Conservation (phyloP, 2,888 invertebrate genomes). For the Drosophila pegasa region DNA sequence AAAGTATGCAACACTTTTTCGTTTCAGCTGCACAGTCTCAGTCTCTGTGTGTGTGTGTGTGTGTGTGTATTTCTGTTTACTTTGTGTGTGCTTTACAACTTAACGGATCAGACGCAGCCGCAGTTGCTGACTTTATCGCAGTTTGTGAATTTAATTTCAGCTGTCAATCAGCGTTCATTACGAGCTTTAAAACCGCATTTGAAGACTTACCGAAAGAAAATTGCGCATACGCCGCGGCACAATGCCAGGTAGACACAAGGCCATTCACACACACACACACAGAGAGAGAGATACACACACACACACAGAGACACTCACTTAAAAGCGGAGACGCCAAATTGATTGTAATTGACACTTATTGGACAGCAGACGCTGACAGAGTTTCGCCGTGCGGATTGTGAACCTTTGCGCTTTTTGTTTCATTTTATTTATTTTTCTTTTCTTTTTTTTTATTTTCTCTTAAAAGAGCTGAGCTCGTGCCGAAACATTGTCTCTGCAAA, state of each 20-base stretch:
- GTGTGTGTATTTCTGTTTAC: conserved; percentile 12
- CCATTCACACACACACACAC: conserved; percentile 9
- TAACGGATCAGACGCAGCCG: conserved; percentile 23
- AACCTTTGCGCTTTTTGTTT: conserved; percentile 29
- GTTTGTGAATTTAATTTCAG: conserved; percentile 54
- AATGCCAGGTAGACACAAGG: conserved; percentile 32
- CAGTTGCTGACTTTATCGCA: conserved; percentile 28
- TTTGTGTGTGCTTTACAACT: conserved; percentile 19
- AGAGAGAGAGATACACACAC: conserved; percentile 5
- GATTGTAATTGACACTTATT: conserved; percentile 83
- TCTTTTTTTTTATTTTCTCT: neutral
- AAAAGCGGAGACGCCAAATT: conserved; percentile 67
- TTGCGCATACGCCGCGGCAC: conserved; percentile 46
- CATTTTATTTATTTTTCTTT: conserved; percentile 2
- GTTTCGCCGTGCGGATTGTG: conserved; percentile 35
- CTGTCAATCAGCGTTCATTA: conserved; percentile 67
- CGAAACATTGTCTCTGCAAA: conserved; percentile 30
- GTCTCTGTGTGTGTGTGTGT: conserved; percentile 12
- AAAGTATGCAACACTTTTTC: conserved; percentile 46
- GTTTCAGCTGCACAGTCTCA: conserved; percentile 41
- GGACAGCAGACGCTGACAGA: conserved; percentile 74
- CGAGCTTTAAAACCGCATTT: conserved; percentile 58
- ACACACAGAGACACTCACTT: conserved; percentile 29
- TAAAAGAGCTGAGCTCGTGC: conserved; percentile 11
- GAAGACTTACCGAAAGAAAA: conserved; percentile 36